Evolutionary conservation across 2,888 invertebrate genomes (phyloP).

Genomic region (Anticlea derivata): DNA sequence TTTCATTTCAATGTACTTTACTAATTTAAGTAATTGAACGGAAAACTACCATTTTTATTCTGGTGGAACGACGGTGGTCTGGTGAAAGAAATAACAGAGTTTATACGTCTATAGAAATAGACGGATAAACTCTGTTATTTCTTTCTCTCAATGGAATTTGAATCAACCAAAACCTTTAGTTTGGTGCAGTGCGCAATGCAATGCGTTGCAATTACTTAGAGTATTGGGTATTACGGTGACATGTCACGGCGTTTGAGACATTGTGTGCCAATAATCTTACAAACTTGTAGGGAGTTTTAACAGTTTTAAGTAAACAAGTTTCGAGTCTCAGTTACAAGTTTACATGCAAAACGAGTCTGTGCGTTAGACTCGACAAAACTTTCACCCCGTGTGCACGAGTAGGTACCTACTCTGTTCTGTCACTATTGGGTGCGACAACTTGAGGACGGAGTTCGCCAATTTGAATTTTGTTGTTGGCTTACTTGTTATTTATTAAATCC

Average conservation of each 20-base stretch:
- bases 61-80: no score
- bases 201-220: no score
- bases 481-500: constrained; percentile 37
- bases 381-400: constrained; percentile 38
- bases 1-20: no score
- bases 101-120: no score
- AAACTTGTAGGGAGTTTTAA: constrained; percentile 47
- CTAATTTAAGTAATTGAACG: no score
- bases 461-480: constrained; percentile 39
- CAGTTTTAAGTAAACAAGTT: constrained; percentile 54
- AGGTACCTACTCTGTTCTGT: constrained; percentile 29
- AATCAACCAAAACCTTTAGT: no score
- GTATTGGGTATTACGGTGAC: no score
- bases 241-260: background rate
- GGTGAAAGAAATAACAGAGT: no score
- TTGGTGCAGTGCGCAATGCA: no score
- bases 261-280: constrained; percentile 21
- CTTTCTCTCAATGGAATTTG: no score
- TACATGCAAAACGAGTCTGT: constrained; percentile 46
- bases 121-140: no score
- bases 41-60: no score
- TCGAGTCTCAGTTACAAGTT: constrained; percentile 49
- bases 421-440: constrained; percentile 38
- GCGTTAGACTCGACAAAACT: constrained; percentile 45
- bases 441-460: constrained; percentile 42